These are phyloP conservation scores for Lasioglossum morio DNA, from an alignment of 2,888 invertebrate genomes.

Conservation along the genomic window DNA sequence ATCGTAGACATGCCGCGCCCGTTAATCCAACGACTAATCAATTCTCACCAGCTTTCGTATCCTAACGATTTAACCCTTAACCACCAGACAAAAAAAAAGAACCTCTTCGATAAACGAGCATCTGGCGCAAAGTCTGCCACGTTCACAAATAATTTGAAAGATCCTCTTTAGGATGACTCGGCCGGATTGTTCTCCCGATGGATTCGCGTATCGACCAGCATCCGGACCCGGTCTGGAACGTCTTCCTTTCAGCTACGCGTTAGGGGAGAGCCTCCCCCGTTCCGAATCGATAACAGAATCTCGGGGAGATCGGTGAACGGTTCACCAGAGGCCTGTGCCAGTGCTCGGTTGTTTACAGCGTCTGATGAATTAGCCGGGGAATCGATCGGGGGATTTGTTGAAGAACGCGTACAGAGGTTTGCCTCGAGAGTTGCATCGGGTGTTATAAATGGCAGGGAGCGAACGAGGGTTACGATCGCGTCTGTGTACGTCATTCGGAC, in stretches of 20 bases:
- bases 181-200: background rate
- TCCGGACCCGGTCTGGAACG: background rate
- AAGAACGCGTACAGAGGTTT: background rate
- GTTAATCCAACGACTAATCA: slow-evolving; percentile 75
- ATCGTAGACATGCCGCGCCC: slow-evolving; percentile 71
- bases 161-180: background rate
- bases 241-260: background rate
- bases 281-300: background rate
- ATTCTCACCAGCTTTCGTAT: slow-evolving; percentile 46
- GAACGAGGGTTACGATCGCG: slow-evolving; percentile 8
- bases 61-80: background rate
- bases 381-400: background rate
- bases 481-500: slow-evolving; percentile 37
- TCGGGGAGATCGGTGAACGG: background rate
- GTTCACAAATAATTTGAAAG: background rate
- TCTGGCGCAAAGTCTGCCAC: background rate
- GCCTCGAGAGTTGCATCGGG: background rate
- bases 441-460: background rate
- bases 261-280: background rate
- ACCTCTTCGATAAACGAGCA: background rate
- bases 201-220: background rate
- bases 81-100: background rate
- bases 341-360: slow-evolving; percentile 47
- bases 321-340: slow-evolving; percentile 50
- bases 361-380: slow-evolving; percentile 32